Base-by-base conservation (phyloP, 2,113 vertebrate genomes). In the Excalfactoria chinensis region DNA sequence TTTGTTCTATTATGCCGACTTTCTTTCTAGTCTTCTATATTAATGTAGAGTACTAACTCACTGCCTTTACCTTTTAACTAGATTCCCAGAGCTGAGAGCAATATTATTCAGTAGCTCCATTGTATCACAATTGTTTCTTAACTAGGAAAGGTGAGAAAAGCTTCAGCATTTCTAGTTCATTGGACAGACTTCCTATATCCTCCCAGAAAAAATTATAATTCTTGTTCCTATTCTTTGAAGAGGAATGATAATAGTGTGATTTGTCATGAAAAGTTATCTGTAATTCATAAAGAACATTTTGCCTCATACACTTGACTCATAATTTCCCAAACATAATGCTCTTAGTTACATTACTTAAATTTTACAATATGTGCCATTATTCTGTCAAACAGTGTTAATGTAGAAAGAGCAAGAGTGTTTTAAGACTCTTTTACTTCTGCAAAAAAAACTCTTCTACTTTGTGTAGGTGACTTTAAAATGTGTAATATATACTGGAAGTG, bases 261-360 rank as follows among this genome's bases (percentile, higher is more conserved):
- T 60, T 84, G 7, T 66, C 70, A 34, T 20, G 20, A 87, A 78
- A 92, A 13, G 22, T 78, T 89, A 48, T 18, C 13, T 48, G 14
- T 84, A 87, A 78, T 72, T 56, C 6, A 20, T 62, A 53, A 13
- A 4, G 16, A 78, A 74, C 72, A 20, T 64, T 72, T 91, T 75
- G 3, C 11, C 13, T 13, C 43, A 1, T 76, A 56, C 0, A 0
- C 5, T 49, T 76, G 20, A 62, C 25, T 89, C 17, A 43, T 21
- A 73, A 67, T 60, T 6, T 3, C 5, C 8, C 7, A 28, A 26
- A n/a, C 2, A 63, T 28, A 73, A 34, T 40, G 18, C 5, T 86
- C 64, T 16, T n/a, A 67, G 25, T 51, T 78, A 23, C 5, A 20
- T 59, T 41, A 23, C 13, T 56, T 85, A 55, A 16, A 46, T 59